Conservation (phyloP, 2,113 vertebrate species). For the Chaetura pelagica region DNA sequence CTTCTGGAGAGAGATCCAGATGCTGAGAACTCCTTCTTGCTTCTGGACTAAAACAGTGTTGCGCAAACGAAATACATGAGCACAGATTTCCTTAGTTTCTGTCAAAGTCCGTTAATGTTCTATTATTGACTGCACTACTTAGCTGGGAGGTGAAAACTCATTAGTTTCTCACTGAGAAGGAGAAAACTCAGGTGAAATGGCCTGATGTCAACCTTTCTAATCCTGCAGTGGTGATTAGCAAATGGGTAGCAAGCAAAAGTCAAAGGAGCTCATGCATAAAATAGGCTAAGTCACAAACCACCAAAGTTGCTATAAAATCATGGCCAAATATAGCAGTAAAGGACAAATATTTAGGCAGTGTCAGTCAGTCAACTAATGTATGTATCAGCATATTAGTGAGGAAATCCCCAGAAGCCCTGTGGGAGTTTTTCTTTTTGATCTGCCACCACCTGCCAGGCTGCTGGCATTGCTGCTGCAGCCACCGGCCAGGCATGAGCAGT, state of each 20-base stretch:
- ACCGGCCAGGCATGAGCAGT: not conserved
- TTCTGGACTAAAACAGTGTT: not conserved
- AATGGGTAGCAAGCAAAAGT: slow-evolving; percentile 22
- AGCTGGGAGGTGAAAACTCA: not conserved
- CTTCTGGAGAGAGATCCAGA: not conserved
- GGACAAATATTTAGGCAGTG: slow-evolving; percentile 69
- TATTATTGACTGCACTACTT: not conserved
- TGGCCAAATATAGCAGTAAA: slow-evolving; percentile 54
- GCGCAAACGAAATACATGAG: not conserved
- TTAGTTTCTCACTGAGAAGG: not conserved
- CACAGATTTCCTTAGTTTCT: not conserved
- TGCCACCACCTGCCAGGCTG: slow-evolving; percentile 51
- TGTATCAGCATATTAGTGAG: slow-evolving; percentile 63
- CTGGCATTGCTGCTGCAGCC: slow-evolving; percentile 16
- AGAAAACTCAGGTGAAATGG: not conserved
- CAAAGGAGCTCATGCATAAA: slow-evolving; percentile 1
- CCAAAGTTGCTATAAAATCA: slow-evolving; percentile 52
- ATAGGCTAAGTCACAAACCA: slow-evolving; percentile 36
- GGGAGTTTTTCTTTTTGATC: slow-evolving; percentile 66
- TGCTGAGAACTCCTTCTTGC: not conserved
- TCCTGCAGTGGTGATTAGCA: not conserved
- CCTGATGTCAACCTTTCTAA: not conserved
- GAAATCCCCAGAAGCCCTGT: slow-evolving; percentile 65
- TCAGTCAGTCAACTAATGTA: slow-evolving; percentile 60
- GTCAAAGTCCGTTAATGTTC: not conserved